Conservation (phyloP, 1,140 invertebrate genomes). For the Pseudobourletiella spinata region DNA sequence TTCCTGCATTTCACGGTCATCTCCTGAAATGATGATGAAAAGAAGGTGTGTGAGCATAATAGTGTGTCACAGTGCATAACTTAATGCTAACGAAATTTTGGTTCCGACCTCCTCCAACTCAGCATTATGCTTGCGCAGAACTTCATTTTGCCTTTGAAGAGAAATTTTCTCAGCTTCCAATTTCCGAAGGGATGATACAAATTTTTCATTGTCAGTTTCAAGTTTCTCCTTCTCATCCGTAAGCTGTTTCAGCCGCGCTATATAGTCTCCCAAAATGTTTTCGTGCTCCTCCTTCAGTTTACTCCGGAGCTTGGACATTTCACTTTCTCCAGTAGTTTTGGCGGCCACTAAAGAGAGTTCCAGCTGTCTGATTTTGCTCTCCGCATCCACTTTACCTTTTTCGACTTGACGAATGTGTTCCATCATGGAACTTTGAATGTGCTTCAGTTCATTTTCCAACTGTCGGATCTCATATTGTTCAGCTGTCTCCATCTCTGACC, state of each 20-base stretch:
- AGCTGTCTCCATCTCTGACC: constrained; percentile 24
- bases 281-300: constrained; percentile 23
- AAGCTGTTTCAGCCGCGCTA: constrained; percentile 7
- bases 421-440: constrained; percentile 26
- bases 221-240: constrained; percentile 18
- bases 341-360: constrained; percentile 11
- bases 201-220: not conserved
- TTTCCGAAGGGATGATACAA: not conserved
- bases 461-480: constrained; percentile 26
- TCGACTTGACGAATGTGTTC: constrained; percentile 25
- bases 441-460: constrained; percentile 27
- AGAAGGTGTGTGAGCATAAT: too few species aligned
- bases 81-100: too few species aligned
- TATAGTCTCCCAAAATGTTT: not conserved
- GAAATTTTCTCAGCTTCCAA: constrained; percentile 21
- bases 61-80: too few species aligned
- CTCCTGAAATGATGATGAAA: too few species aligned
- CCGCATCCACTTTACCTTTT: constrained; percentile 29
- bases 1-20: not conserved
- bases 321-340: constrained; percentile 25
- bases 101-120: constrained; percentile 9
- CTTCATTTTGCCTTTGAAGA: constrained; percentile 19
- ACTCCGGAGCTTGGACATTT: constrained; percentile 6
- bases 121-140: constrained; percentile 10
- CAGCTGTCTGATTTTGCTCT: constrained; percentile 25